A percentile compares a stretch with the other conserved stretches of the same genome.
These are phyloP conservation scores for Chrysolina americana DNA, from an alignment of 2,888 invertebrate species.

Conservation along the genomic window DNA sequence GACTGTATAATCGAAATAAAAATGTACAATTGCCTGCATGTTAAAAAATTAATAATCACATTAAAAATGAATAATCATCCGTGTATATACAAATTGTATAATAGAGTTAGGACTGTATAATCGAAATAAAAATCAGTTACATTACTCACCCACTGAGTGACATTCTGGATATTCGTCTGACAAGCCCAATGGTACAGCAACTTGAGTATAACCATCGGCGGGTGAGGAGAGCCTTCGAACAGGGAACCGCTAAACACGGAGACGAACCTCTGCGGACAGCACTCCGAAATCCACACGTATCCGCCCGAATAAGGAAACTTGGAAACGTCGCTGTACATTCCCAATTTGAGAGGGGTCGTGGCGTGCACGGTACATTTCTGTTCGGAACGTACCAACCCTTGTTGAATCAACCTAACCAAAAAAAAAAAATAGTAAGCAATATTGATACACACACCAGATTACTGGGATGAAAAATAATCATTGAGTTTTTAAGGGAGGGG, in stretches of 20 bases:
- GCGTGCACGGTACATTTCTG: constrained; percentile 83
- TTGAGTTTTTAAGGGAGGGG: too few relatives aligned
- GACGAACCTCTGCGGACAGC: constrained; percentile 87
- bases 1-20: too few relatives aligned
- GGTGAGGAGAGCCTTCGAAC: constrained; percentile 88
- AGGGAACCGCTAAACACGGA: constrained; percentile 91
- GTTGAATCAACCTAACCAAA: constrained; percentile 78
- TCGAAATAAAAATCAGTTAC: too few relatives aligned
- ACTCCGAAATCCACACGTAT: constrained; percentile 92
- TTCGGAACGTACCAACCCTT: constrained; percentile 85
- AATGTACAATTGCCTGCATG: too few relatives aligned
- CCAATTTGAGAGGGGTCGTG: constrained; percentile 81
- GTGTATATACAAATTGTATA: too few relatives aligned
- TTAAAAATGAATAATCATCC: too few relatives aligned
- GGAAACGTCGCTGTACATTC: constrained; percentile 88
- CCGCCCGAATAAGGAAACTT: constrained; percentile 92
- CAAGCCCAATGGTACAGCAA: constrained; percentile 93
- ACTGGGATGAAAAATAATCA: too few relatives aligned
- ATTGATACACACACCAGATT: background rate
- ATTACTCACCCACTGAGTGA: constrained; percentile 85
- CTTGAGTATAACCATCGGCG: constrained; percentile 86
- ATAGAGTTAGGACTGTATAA: too few relatives aligned
- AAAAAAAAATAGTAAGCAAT: background rate
- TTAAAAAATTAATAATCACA: too few relatives aligned
- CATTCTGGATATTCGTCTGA: constrained; percentile 90